Base-by-base conservation (phyloP, 2,888 invertebrate genomes). In the Druceiella hillmani region DNA sequence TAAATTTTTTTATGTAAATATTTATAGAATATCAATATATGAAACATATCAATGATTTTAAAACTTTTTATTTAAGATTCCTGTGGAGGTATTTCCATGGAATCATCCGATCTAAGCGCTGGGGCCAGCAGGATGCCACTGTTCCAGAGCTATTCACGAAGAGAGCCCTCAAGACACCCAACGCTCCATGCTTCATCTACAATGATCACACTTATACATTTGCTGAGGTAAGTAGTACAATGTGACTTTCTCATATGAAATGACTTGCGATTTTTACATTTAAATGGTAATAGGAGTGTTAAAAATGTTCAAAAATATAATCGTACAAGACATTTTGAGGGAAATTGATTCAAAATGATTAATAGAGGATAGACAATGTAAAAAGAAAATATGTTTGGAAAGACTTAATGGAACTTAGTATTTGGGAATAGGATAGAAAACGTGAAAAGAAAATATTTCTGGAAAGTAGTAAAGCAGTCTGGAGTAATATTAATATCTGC, bases 171-270 rank as follows among this genome's bases (percentile, higher is more conserved):
- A 70, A 66, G 48, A 62, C 76, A 51, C 83, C 83, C 0, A 64
- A 78, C 43, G 83, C 80, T 44, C 71, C 79, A 0, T 82, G 81
- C 55, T 77, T 83, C 52, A 70, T 79, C 42, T 79, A 76, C 53
- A 81, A 81, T 42, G 81, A 78, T 47, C 67, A 74, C 42, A 71
- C 71, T 13, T 84, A 83, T 82, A 83, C 79, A 2, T 83, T 78
- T 55, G 65, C 70, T 50, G 76, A 83, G 57, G 82, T 82, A 49
- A 55, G 59, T 56, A 25, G 10, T 4, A 6, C 27, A 27, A 27
- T 6, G 10, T 11, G 5, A 10, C 27, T 10, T 11, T n/a, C n/a
- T n/a, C n/a, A n/a, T n/a, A n/a, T n/a, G n/a, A 6, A 20, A 9
- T 20, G n/a, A 9, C 6, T 20, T 7, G 22, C 6, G 6, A 20